Conservation (phyloP, 2,113 vertebrate genomes). For the Corythornis vintsioides region DNA sequence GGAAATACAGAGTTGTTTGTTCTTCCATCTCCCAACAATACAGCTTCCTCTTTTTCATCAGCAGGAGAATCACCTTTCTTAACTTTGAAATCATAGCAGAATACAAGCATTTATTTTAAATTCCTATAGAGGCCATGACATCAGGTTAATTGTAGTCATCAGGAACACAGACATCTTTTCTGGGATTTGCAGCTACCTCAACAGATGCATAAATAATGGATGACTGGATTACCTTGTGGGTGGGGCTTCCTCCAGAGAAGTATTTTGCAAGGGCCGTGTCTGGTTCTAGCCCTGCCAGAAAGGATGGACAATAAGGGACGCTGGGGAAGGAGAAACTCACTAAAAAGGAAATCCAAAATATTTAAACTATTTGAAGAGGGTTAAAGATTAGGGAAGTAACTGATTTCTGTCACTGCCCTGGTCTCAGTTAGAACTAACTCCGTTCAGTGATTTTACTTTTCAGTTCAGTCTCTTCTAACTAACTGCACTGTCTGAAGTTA, state of each 20-base stretch:
- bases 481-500: background rate
- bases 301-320: background rate
- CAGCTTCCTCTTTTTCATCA: background rate
- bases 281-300: background rate
- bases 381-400: background rate
- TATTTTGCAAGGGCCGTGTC: background rate
- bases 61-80: background rate
- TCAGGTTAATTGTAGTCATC: background rate
- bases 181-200: background rate
- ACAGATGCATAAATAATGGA: background rate
- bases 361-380: background rate
- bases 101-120: conserved; percentile 16
- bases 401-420: background rate
- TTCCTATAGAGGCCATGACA: background rate
- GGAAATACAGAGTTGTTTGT: conserved; percentile 17
- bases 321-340: background rate
- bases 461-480: background rate
- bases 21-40: background rate
- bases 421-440: background rate
- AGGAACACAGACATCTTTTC: background rate
- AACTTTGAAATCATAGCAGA: conserved; percentile 1
- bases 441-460: background rate
- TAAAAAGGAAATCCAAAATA: background rate
- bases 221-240: background rate
- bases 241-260: background rate